Evolutionary conservation across 2,888 invertebrate genomes (phyloP).

Genomic region (Chrysina gloriosa): DNA sequence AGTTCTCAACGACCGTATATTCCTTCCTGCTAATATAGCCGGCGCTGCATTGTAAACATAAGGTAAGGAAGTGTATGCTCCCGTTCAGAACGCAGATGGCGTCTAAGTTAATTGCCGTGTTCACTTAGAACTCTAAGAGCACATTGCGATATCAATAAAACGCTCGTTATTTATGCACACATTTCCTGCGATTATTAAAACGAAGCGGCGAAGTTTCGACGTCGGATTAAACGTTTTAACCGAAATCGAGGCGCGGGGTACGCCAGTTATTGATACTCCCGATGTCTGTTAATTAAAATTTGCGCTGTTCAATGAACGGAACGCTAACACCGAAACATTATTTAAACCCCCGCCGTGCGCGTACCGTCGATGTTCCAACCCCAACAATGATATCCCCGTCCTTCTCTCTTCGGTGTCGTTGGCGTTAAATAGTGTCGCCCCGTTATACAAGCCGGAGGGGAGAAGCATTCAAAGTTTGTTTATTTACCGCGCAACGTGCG

Average conservation of each 20-base stretch:
- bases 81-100: neutral
- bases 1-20: neutral
- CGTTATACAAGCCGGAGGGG: neutral
- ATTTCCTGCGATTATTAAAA: slow-evolving; percentile 13
- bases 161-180: slow-evolving; percentile 5
- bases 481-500: slow-evolving; percentile 3
- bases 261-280: slow-evolving; percentile 37
- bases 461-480: slow-evolving; percentile 24
- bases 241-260: neutral
- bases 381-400: neutral
- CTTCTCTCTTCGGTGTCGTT: neutral
- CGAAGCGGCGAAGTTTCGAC: slow-evolving; percentile 2
- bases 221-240: slow-evolving; percentile 14
- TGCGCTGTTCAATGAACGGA: slow-evolving; percentile 24
- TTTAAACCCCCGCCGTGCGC: neutral
- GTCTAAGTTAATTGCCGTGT: slow-evolving; percentile 11
- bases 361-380: neutral
- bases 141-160: slow-evolving; percentile 8
- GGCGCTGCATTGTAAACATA: neutral
- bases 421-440: neutral
- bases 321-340: slow-evolving; percentile 20
- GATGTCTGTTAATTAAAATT: slow-evolving; percentile 41
- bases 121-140: slow-evolving; percentile 1
- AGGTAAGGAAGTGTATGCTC: neutral
- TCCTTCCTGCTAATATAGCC: neutral